These are phyloP conservation scores for Oligia latruncula DNA, from an alignment of 2,888 invertebrate species.

Conservation along the genomic window DNA sequence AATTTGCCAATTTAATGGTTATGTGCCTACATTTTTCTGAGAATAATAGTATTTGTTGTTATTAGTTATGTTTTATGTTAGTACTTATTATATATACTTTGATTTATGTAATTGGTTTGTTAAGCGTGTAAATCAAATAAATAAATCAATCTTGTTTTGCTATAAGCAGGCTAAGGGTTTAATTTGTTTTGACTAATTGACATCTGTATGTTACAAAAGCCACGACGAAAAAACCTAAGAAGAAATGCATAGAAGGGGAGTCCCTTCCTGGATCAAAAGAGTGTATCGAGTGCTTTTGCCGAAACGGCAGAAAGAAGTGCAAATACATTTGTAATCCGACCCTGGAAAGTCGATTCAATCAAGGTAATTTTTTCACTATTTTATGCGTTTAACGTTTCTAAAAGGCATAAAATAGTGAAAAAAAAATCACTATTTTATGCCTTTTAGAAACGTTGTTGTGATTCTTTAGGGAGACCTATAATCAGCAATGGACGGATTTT, in stretches of 20 bases:
- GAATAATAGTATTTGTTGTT: too few species aligned
- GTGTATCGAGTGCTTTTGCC: constrained; percentile 8
- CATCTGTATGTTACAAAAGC: constrained; percentile 29
- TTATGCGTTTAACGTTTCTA: too few species aligned
- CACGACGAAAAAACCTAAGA: not conserved
- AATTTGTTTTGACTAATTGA: constrained; percentile 4
- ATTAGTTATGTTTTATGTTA: too few species aligned
- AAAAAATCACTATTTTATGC: too few species aligned
- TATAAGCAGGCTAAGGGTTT: not conserved
- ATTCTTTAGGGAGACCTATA: not conserved
- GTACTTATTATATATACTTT: too few species aligned
- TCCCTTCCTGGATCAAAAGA: not conserved
- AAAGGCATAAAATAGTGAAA: too few species aligned
- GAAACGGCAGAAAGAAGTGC: constrained; percentile 7
- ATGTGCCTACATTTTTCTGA: too few species aligned
- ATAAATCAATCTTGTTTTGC: not conserved
- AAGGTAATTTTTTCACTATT: constrained; percentile 18
- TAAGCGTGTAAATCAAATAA: too few species aligned
- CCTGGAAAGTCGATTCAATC: not conserved
- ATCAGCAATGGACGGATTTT: not conserved
- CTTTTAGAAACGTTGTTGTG: not conserved
- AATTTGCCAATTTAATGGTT: too few species aligned
- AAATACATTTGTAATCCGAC: not conserved
- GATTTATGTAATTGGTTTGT: too few species aligned
- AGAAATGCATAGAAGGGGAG: constrained; percentile 10